A percentile compares a stretch with the other conserved stretches of the same genome.
These are phyloP conservation scores for Nasonia giraulti DNA, from an alignment of 1,140 invertebrate species.

Conservation along the genomic window DNA sequence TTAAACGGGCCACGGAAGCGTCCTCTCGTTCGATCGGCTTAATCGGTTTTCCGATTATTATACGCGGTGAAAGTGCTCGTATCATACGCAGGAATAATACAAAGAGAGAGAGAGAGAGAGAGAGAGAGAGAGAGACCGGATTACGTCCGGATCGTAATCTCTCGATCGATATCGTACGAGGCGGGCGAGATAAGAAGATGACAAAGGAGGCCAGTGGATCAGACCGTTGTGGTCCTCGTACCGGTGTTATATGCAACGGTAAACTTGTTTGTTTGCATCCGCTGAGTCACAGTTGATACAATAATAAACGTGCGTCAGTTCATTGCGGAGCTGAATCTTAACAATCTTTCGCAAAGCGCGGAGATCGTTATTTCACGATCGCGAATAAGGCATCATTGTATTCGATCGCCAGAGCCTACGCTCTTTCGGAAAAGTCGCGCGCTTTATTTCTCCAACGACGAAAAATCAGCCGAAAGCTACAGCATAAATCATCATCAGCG, in stretches of 20 bases:
- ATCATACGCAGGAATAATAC: neutral
- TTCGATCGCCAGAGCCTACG: neutral
- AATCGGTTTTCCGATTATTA: neutral
- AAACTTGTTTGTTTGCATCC: neutral
- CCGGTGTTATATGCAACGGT: neutral
- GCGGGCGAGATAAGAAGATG: neutral
- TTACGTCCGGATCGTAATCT: neutral
- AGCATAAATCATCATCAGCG: neutral
- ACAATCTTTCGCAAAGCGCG: neutral
- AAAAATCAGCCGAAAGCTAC: too few relatives aligned
- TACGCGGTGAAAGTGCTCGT: neutral
- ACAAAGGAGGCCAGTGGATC: neutral
- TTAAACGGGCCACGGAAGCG: too few relatives aligned
- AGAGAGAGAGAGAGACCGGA: neutral
- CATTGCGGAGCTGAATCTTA: neutral
- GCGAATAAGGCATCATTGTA: neutral
- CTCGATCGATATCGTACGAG: neutral
- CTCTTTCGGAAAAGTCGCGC: neutral
- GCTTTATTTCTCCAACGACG: too few relatives aligned
- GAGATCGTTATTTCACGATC: neutral
- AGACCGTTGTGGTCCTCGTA: neutral
- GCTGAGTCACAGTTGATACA: neutral
- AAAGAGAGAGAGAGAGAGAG: neutral
- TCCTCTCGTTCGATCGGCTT: neutral
- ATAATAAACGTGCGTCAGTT: neutral